Evolutionary conservation across 2,888 invertebrate species (phyloP).

Genomic region (Drosophila putrida): DNA sequence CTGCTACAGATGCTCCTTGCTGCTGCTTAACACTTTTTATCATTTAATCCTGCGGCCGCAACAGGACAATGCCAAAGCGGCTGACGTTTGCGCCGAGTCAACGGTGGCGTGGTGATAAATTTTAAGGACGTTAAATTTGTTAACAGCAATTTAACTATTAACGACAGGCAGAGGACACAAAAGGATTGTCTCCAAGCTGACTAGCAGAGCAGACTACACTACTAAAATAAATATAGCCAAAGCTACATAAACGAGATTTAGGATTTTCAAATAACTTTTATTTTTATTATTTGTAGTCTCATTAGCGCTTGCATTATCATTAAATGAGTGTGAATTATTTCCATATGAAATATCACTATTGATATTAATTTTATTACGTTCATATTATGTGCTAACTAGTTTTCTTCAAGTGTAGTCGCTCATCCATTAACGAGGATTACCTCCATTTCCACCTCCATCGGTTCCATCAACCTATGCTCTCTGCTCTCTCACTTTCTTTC

Average conservation of each 20-base stretch:
- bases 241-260: background rate
- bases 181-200: slow-evolving; percentile 6
- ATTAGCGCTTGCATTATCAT: background rate
- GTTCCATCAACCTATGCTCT: slow-evolving; percentile 18
- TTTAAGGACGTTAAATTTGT: slow-evolving; percentile 76
- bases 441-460: slow-evolving; percentile 17
- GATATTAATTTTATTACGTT: background rate
- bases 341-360: background rate
- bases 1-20: slow-evolving; percentile 14
- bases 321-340: too few species aligned
- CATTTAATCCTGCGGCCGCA: slow-evolving; percentile 67
- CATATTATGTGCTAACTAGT: background rate
- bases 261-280: background rate
- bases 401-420: slow-evolving; percentile 36
- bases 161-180: slow-evolving; percentile 50
- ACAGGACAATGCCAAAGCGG: slow-evolving; percentile 55
- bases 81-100: slow-evolving; percentile 18
- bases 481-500: slow-evolving; percentile 31
- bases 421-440: slow-evolving; percentile 74
- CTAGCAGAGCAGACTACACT: slow-evolving; percentile 18
- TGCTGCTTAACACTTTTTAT: slow-evolving; percentile 66
- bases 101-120: slow-evolving; percentile 58
- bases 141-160: slow-evolving; percentile 78
- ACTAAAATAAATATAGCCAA: background rate
- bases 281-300: too few species aligned